phyloP scores from a whole-genome alignment of 2,797 vertebrate genomes.

The Manis javanica region DNA sequence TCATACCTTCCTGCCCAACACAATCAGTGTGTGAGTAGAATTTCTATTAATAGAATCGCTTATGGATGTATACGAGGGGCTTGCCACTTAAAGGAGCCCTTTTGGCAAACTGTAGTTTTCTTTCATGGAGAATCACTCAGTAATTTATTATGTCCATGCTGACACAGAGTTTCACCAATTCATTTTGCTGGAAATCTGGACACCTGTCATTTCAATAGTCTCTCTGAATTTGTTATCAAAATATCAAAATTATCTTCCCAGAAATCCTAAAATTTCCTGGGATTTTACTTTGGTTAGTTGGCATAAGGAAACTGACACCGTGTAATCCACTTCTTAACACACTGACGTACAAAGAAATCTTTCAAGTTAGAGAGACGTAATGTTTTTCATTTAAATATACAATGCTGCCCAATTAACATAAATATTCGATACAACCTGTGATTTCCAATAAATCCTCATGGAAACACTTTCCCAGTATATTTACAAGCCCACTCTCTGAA shows the following conservation, averaged over 20 bases:
- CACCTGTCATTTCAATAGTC: background rate
- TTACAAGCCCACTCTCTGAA: constrained; percentile 1
- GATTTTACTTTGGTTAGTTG: constrained; percentile 42
- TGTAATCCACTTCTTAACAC: constrained; percentile 25
- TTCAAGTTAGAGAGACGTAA: constrained; percentile 13
- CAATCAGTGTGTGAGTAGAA: background rate
- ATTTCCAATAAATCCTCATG: constrained; percentile 27
- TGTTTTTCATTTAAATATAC: constrained; percentile 25
- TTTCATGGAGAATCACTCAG: constrained; percentile 15
- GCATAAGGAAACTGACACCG: background rate
- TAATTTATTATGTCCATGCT: constrained; percentile 11
- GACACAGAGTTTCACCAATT: background rate
- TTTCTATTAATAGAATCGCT: background rate
- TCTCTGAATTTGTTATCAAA: constrained; percentile 42
- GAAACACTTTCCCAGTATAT: constrained; percentile 2
- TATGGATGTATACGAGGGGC: background rate
- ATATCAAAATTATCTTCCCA: constrained; percentile 28
- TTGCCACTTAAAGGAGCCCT: background rate
- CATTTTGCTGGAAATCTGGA: constrained; percentile 30
- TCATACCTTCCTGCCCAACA: background rate
- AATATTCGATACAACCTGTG: background rate
- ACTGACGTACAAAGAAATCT: constrained; percentile 45
- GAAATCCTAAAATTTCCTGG: constrained; percentile 18
- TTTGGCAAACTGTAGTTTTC: background rate
- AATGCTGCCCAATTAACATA: constrained; percentile 16